Conservation (phyloP, 2,113 vertebrate genomes). For the Morone saxatilis region DNA sequence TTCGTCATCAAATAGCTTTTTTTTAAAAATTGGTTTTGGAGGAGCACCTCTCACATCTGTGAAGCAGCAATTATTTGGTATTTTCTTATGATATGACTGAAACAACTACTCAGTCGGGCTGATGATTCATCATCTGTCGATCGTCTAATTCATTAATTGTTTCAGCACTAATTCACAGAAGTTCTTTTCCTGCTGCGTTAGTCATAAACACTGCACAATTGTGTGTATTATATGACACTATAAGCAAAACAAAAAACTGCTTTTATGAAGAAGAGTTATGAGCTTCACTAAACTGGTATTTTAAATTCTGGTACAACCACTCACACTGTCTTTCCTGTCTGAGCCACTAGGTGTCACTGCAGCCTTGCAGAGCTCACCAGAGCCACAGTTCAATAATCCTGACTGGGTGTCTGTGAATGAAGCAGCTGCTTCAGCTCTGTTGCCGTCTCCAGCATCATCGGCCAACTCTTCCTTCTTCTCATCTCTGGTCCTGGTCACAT, state of each 20-base stretch:
- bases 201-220: neutral
- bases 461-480: neutral
- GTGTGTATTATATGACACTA: neutral
- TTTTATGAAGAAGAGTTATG: neutral
- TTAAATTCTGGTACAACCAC: neutral
- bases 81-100: too few species aligned
- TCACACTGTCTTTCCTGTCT: conserved; percentile 58
- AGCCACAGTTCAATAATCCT: neutral
- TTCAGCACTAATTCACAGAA: neutral
- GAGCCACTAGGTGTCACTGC: conserved; percentile 41
- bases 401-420: neutral
- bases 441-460: neutral
- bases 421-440: neutral
- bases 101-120: too few species aligned
- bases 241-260: neutral
- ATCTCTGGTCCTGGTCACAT: neutral
- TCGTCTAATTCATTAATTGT: neutral
- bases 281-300: neutral
- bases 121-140: neutral
- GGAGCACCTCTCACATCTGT: too few species aligned
- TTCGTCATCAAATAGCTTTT: too few species aligned
- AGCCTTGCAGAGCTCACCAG: conserved; percentile 12
- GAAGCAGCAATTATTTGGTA: too few species aligned
- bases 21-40: too few species aligned
- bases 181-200: neutral